Evolutionary conservation across 2,888 invertebrate species (phyloP), one percentile per base, ranked within the genome.

Genomic region (Andrena marginata): DNA sequence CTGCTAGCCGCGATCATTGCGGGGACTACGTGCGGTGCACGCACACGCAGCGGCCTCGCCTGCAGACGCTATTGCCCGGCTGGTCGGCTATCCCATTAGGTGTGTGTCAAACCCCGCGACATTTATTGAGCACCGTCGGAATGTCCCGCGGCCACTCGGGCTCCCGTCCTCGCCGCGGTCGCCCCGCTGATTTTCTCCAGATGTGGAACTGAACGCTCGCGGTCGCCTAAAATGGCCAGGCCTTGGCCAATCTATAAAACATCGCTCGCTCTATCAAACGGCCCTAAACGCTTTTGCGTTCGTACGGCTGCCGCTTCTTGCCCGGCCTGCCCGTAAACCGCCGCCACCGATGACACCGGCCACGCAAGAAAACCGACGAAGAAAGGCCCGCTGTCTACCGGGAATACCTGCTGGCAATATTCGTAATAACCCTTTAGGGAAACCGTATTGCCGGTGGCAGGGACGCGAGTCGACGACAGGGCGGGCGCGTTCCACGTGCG

Each of bases 201-300:
- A 88, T 78, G 88, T 72, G 90, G 85, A 88, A 65, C 79, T 83
- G 85, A 80, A 73, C 73, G 82, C 73, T 82, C 74, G 72, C 71
- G 80, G 63, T 78, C 73, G 49, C 88, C 87, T 89, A 89, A 90
- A 90, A 87, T 88, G 89, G 89, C 77, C 77, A 78, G 74, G 85
- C 85, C 89, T 91, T 90, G 89, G 87, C 88, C 87, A 91, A 91
- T 91, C 89, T 89, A 89, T 89, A 89, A 90, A 91, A 90, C 88
- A 88, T 90, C 84, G 84, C 71, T 74, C 76, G 80, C 77, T 87
- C 87, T 84, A 85, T 82, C 88, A 82, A 56, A 84, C 68, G 86
- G 74, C 59, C 78, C 87, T 87, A 87, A 87, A 87, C 77, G 84
- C 88, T 87, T 69, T 82, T 73, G 82, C 84, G 76, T 85, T 82